Conservation (phyloP, 2,797 vertebrate species). For the Anas flavirostris region DNA sequence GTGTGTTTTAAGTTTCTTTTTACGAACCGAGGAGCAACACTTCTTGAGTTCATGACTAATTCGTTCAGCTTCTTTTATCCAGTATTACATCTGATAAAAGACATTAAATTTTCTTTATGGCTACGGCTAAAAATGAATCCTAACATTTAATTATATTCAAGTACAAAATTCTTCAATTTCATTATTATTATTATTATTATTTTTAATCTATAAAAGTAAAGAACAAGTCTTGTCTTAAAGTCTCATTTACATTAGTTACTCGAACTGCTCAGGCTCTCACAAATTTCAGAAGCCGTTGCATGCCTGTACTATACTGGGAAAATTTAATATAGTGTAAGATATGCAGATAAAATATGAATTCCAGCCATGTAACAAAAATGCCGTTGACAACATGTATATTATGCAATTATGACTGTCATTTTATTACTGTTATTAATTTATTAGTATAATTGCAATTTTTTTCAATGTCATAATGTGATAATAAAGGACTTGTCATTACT, state of each 20-base stretch:
- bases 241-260: background rate
- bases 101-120: background rate
- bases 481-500: conserved; percentile 87
- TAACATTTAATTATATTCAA: background rate
- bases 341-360: conserved; percentile 81
- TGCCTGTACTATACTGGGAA: conserved; percentile 34
- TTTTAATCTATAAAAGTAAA: background rate
- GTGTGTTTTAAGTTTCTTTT: background rate
- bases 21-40: background rate
- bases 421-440: conserved; percentile 89
- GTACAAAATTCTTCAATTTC: background rate
- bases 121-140: background rate
- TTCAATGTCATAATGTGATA: conserved; percentile 83
- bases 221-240: background rate
- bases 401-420: conserved; percentile 87
- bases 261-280: background rate
- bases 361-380: conserved; percentile 79
- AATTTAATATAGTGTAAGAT: conserved; percentile 69
- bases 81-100: fast-evolving
- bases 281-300: conserved; percentile 40
- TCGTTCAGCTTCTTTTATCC: background rate
- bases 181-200: background rate
- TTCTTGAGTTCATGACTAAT: background rate
- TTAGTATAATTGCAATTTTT: conserved; percentile 85
- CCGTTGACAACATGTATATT: conserved; percentile 86